Conservation (phyloP, 1,140 invertebrate genomes). For the Drosophila aff. region DNA sequence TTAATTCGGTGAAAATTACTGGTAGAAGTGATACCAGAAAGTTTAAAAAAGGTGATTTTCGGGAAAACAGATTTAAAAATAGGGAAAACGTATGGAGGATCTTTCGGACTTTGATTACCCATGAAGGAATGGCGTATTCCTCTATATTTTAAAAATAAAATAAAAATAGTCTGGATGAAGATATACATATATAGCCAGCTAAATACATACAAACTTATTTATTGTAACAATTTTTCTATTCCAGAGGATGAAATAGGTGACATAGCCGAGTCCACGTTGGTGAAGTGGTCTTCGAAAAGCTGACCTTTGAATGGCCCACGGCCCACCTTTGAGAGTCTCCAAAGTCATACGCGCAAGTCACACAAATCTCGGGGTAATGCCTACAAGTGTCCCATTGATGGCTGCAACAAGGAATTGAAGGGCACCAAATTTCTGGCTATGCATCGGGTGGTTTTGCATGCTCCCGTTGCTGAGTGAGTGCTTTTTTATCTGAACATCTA, state of each 20-base stretch:
- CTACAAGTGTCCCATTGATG: slow-evolving; percentile 60
- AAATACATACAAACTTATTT: background rate
- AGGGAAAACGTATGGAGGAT: no score
- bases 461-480: no score
- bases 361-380: slow-evolving; percentile 25
- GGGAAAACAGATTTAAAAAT: no score
- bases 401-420: slow-evolving; percentile 44
- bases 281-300: slow-evolving; percentile 59
- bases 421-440: slow-evolving; percentile 52
- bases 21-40: no score
- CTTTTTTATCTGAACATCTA: no score
- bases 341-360: slow-evolving; percentile 41
- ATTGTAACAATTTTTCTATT: background rate
- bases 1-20: no score
- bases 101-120: no score
- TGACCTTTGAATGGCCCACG: slow-evolving; percentile 65
- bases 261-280: slow-evolving; percentile 53
- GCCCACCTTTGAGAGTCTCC: slow-evolving; percentile 49
- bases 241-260: slow-evolving; percentile 59
- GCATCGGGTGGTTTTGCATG: slow-evolving; percentile 72
- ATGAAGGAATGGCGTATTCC: no score
- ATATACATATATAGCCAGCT: no score
- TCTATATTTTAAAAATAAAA: no score
- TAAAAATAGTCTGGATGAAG: no score
- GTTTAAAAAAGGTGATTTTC: no score